Evolutionary conservation across 2,797 vertebrate genomes (phyloP).

Genomic region (Enteromius unitaeniatus): DNA sequence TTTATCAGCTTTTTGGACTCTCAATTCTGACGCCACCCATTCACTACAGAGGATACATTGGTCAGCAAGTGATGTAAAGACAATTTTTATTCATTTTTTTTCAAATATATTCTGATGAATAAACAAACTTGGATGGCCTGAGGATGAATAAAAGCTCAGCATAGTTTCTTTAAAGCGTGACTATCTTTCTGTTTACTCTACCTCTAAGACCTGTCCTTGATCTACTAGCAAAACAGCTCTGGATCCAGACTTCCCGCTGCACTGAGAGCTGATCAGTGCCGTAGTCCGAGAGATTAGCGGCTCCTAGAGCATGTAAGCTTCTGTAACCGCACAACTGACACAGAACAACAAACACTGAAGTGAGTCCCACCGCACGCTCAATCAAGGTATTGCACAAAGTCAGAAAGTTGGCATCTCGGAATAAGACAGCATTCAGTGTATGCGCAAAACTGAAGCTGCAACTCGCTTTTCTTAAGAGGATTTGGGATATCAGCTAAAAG

Average conservation of each 20-base stretch:
- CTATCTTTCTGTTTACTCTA: neutral
- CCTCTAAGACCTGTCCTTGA: constrained; percentile 4
- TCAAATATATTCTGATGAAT: neutral
- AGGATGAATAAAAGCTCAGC: neutral
- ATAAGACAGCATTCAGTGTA: constrained; percentile 26
- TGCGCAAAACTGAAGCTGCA: constrained; percentile 57
- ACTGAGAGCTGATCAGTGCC: constrained; percentile 30
- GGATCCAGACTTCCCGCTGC: constrained; percentile 18
- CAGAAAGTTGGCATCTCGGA: constrained; percentile 33
- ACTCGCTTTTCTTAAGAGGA: constrained; percentile 67
- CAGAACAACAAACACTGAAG: constrained; percentile 34
- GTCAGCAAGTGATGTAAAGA: neutral
- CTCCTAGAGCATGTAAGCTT: constrained; percentile 50
- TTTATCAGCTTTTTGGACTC: too few species aligned
- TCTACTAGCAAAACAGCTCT: neutral
- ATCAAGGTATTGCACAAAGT: constrained; percentile 46
- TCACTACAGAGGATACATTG: neutral
- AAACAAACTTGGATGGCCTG: neutral
- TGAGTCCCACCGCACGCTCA: constrained; percentile 54
- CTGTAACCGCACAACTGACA: constrained; percentile 51
- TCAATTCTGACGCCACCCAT: neutral
- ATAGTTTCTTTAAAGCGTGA: neutral
- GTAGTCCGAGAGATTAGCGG: constrained; percentile 42
- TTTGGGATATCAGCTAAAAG: constrained; percentile 72
- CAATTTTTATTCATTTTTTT: too few species aligned